phyloP scores from a whole-genome alignment of 2,888 invertebrate genomes.

The Digitonthophagus gazella region DNA sequence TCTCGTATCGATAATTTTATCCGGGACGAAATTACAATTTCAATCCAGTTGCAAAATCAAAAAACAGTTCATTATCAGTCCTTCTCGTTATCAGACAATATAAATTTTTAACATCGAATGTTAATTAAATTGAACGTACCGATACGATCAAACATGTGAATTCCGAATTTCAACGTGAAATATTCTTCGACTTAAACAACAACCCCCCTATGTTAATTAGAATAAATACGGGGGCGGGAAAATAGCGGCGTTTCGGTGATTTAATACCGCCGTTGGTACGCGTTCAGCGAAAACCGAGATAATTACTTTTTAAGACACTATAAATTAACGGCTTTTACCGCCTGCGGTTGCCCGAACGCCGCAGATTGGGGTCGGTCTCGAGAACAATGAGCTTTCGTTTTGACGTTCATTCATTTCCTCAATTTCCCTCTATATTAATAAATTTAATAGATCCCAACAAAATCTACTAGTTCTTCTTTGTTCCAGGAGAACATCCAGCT shows the following conservation, averaged over 20 bases:
- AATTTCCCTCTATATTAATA: not conserved
- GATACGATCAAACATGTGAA: no score
- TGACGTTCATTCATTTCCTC: not conserved
- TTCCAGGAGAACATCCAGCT: slow-evolving; percentile 80
- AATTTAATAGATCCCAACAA: not conserved
- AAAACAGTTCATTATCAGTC: no score
- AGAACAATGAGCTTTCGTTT: not conserved
- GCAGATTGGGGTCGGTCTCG: slow-evolving; percentile 10
- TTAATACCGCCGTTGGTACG: slow-evolving; percentile 37
- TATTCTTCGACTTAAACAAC: no score
- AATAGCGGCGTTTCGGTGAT: slow-evolving; percentile 33
- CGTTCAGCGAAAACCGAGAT: slow-evolving; percentile 34
- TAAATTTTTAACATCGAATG: no score
- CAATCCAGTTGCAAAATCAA: not conserved
- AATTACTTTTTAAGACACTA: slow-evolving; percentile 46
- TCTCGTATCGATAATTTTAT: not conserved
- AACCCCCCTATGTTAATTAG: slow-evolving; percentile 16
- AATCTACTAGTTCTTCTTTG: slow-evolving; percentile 39
- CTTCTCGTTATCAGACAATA: no score
- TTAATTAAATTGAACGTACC: no score
- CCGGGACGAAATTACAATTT: not conserved
- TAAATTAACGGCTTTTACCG: slow-evolving; percentile 42
- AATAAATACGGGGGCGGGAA: slow-evolving; percentile 22
- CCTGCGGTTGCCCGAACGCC: slow-evolving; percentile 28
- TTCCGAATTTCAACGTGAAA: no score